A percentile compares a stretch with the other conserved stretches of the same genome.
Conservation (phyloP, 2,113 vertebrate genomes). For the Paraplagusia blochii region DNA sequence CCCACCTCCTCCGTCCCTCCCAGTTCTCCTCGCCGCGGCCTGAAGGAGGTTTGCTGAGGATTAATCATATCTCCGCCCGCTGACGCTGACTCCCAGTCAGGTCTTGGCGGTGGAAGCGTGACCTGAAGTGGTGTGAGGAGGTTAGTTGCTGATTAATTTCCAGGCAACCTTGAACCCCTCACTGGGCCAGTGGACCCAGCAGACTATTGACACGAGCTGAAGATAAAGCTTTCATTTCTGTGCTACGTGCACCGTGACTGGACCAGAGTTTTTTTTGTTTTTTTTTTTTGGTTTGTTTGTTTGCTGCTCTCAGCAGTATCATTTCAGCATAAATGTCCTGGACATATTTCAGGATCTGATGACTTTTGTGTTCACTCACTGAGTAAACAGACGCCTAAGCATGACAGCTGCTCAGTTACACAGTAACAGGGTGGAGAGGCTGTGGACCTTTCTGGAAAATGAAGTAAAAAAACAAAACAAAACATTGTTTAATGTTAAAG, state of each 20-base stretch:
- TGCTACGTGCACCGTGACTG: constrained; percentile 36
- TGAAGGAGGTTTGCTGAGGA: constrained; percentile 24
- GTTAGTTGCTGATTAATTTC: constrained; percentile 74
- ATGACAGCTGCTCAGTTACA: neutral
- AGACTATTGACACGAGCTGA: constrained; percentile 76
- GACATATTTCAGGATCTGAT: constrained; percentile 29
- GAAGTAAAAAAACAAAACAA: neutral
- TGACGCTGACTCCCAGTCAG: constrained; percentile 11
- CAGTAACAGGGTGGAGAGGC: neutral
- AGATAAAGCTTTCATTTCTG: constrained; percentile 73
- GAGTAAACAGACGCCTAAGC: constrained; percentile 24
- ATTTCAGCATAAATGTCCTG: constrained; percentile 34
- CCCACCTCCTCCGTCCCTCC: constrained; percentile 32
- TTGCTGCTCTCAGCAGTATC: constrained; percentile 63
- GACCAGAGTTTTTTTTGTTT: constrained; percentile 8
- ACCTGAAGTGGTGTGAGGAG: constrained; percentile 51
- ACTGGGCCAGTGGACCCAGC: constrained; percentile 74
- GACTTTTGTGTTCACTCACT: constrained; percentile 25
- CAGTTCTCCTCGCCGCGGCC: constrained; percentile 6
- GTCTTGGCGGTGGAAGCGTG: constrained; percentile 29
- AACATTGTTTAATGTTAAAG: neutral
- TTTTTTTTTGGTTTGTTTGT: constrained; percentile 6
- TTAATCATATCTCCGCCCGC: constrained; percentile 3
- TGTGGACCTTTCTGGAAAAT: neutral
- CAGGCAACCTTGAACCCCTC: constrained; percentile 75